Base-by-base conservation (phyloP, 2,797 vertebrate species). In the Toxotes lorentzi region DNA sequence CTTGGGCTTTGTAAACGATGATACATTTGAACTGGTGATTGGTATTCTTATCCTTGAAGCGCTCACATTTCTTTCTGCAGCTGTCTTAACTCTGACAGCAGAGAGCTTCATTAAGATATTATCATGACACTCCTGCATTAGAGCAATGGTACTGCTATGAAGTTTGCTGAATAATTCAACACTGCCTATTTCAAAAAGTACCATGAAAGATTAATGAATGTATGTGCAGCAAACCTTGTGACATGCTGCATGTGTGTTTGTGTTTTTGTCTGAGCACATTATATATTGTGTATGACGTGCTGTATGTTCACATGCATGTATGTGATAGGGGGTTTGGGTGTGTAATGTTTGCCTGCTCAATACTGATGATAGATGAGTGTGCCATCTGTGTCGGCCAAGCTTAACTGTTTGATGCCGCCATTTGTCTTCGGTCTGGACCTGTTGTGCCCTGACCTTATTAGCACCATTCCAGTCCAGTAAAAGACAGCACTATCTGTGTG, bases 161-260 rank as follows among this genome's bases (percentile, higher is more conserved):
- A 73, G 76, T 88, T 85, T 77, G 63, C 71, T 94, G 78, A 93
- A 94, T 94, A 86, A 93, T 95, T 93, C 86, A 95, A 76, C 65
- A 62, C 61, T 72, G 64, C 83, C 81, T 73, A 60, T 86, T 90
- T 93, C 70, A 83, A 83, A 85, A 90, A 74, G 79, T 76, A 75
- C 71, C 84, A 87, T 95, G 70, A 94, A 95, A 92, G 78, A 94
- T 94, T 93, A 86, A 94, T 91, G 91, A 87, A 73, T 60, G 85
- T 71, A 66, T 50, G 40, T 75, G 72, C 83, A 76, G 68, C 70
- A 84, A 86, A 78, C 48, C 43, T 63, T 73, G 76, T 77, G 27
- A 45, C 59, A 63, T 70, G 38, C 48, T 30, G 59, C 51, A 43
- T 63, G 54, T 51, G 10, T 80, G 41, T 62, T 78, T 76, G 58